Conservation (phyloP, 2,113 vertebrate species). For the Cettia cetti region DNA sequence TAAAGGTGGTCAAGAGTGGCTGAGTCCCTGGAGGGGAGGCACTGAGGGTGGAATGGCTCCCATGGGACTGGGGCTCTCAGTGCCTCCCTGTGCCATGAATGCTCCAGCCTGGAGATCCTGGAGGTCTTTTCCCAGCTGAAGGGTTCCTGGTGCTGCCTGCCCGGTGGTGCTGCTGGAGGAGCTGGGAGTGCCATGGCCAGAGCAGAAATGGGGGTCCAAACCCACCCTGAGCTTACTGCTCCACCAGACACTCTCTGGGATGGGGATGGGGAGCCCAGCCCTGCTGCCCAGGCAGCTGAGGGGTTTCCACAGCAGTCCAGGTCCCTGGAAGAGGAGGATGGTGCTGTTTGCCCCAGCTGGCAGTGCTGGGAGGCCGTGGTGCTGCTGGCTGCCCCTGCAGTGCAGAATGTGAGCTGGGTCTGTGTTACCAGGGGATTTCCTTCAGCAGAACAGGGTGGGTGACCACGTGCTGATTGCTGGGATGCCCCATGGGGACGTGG, state of each 20-base stretch:
- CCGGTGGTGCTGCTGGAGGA: neutral
- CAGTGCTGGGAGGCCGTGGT: neutral
- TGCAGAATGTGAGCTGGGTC: accelerated
- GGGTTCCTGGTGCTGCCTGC: neutral
- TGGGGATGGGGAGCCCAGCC: neutral
- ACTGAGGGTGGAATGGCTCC: neutral
- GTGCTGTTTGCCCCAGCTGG: neutral
- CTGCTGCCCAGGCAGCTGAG: neutral
- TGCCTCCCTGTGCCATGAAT: neutral
- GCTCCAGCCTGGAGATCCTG: neutral
- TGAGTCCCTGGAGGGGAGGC: neutral
- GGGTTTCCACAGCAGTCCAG: neutral
- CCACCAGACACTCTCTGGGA: neutral
- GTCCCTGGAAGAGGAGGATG: neutral
- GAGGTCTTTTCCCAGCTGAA: neutral
- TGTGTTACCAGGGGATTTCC: neutral
- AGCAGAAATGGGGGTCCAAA: neutral
- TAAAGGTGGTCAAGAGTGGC: accelerated
- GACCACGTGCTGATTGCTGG: neutral
- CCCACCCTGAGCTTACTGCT: too few relatives aligned
- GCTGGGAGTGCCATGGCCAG: neutral
- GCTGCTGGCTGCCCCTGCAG: neutral
- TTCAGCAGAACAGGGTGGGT: accelerated
- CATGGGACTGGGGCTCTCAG: accelerated
- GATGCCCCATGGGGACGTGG: accelerated